Percentiles rank a stretch among this genome's conserved stretches.
phyloP scores from a whole-genome alignment of 2,113 vertebrate genomes.

The Uropsilus gracilis region DNA sequence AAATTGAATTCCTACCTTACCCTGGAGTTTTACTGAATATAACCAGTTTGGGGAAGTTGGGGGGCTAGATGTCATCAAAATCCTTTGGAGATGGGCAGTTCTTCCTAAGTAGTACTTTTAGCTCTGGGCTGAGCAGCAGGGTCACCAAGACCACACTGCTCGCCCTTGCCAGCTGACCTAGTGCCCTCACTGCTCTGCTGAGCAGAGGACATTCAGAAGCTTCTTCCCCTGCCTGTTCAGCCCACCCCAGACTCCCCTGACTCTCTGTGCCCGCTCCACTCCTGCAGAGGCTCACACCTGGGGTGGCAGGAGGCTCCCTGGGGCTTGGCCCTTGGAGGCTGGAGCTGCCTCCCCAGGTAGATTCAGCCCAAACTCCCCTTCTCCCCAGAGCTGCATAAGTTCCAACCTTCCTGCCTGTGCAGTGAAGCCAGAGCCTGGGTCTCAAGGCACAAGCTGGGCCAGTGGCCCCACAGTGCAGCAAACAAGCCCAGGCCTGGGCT shows the following conservation, averaged over 20 bases:
- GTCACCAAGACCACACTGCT: not conserved
- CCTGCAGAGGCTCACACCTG: not conserved
- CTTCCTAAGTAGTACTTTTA: not conserved
- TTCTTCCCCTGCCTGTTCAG: not conserved
- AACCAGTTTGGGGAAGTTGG: not conserved
- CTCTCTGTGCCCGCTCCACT: not conserved
- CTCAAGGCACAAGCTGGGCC: not conserved
- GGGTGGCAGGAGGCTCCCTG: not conserved
- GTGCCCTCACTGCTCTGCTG: not conserved
- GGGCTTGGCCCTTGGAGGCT: too few species aligned
- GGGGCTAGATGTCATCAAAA: not conserved
- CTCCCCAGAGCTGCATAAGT: too few species aligned
- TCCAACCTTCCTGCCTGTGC: not conserved
- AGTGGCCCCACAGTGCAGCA: not conserved
- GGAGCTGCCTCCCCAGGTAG: not conserved
- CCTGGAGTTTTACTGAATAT: not conserved
- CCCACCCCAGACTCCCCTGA: not conserved
- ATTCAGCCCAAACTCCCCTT: not conserved
- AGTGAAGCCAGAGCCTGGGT: not conserved
- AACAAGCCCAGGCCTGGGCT: not conserved
- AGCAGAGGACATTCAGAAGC: fast-evolving
- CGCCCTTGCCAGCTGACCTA: not conserved
- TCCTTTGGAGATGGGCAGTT: not conserved
- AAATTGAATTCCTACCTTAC: not conserved
- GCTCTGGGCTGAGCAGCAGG: too few species aligned